Percentiles rank a stretch among this genome's conserved stretches.
phyloP scores from a whole-genome alignment of 2,797 vertebrate genomes.

The Sciurus vulgaris region DNA sequence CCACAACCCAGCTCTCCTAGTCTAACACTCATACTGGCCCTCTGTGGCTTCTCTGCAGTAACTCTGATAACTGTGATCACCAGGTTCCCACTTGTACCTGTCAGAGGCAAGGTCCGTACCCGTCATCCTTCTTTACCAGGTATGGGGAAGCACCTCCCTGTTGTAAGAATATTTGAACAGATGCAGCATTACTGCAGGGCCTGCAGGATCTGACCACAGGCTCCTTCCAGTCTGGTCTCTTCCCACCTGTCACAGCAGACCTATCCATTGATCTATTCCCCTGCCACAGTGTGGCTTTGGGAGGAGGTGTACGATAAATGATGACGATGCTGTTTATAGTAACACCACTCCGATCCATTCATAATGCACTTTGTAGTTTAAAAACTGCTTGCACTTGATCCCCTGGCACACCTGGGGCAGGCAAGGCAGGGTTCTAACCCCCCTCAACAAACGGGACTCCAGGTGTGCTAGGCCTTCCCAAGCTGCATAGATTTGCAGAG shows the following conservation, averaged over 20 bases:
- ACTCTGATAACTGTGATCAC: background rate
- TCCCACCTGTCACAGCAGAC: constrained; percentile 62
- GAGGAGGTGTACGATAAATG: background rate
- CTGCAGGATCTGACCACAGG: constrained; percentile 67
- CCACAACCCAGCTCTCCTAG: background rate
- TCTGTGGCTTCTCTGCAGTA: background rate
- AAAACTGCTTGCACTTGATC: constrained; percentile 34
- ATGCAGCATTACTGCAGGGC: background rate
- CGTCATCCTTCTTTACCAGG: background rate
- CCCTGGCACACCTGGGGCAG: background rate
- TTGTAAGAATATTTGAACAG: background rate
- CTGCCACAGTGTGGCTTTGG: constrained; percentile 67
- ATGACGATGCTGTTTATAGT: constrained; percentile 45
- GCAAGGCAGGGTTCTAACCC: background rate
- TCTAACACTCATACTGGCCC: background rate
- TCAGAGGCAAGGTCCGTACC: background rate
- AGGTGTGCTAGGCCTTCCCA: background rate
- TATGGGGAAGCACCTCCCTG: background rate
- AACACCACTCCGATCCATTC: constrained; percentile 61
- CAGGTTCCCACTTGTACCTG: background rate
- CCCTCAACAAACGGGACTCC: background rate
- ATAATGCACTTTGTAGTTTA: constrained; percentile 16
- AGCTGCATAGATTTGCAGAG: background rate
- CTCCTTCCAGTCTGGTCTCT: constrained; percentile 74
- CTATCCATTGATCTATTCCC: constrained; percentile 54